Percentiles rank a stretch among this genome's conserved stretches.
Evolutionary conservation across 2,113 vertebrate genomes (phyloP).

Genomic region (Athene cunicularia): DNA sequence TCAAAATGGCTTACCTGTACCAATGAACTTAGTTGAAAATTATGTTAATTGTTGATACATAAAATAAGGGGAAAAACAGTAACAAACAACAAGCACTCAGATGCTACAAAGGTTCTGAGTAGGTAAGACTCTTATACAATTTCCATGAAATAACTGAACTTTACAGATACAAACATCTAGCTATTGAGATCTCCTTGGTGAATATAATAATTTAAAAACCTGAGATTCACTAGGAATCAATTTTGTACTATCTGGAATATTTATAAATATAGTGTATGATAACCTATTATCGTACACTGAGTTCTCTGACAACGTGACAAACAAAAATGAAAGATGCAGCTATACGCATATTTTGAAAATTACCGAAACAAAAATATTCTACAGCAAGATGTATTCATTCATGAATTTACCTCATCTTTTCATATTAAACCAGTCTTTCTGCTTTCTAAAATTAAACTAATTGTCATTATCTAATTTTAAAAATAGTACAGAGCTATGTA

Average conservation of each 20-base stretch:
- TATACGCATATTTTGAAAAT: conserved; percentile 9
- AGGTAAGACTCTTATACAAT: background rate
- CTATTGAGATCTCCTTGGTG: background rate
- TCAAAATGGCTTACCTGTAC: background rate
- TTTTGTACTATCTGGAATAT: background rate
- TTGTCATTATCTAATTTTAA: background rate
- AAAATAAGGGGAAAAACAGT: background rate
- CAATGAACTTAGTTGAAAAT: background rate
- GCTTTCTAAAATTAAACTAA: background rate
- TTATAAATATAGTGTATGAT: conserved; percentile 33
- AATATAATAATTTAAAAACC: background rate
- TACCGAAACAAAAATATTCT: background rate
- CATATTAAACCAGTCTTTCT: background rate
- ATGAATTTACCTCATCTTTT: background rate
- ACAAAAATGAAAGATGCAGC: conserved; percentile 55
- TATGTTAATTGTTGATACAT: background rate
- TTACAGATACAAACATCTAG: background rate
- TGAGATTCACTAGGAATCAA: background rate
- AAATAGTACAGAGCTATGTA: background rate
- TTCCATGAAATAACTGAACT: background rate
- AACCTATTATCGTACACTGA: conserved; percentile 29
- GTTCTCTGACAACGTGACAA: conserved; percentile 47
- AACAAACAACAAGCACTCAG: background rate
- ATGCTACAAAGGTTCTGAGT: background rate
- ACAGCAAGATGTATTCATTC: background rate